These are phyloP conservation scores for Urocyon cinereoargenteus DNA, from an alignment of 2,797 vertebrate species.

Conservation along the genomic window DNA sequence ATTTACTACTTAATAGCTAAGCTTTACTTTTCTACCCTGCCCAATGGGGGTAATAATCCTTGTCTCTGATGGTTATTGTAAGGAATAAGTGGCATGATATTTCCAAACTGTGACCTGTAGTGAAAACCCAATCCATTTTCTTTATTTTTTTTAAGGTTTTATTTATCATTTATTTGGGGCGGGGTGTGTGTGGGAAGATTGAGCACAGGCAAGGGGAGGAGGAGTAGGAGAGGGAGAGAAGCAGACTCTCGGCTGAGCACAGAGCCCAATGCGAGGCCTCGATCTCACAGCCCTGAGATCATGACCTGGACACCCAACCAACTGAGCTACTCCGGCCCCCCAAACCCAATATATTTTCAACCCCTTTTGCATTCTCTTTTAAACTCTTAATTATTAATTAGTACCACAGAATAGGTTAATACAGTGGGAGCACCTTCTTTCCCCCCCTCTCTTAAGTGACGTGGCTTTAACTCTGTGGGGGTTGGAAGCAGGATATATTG, in stretches of 20 bases:
- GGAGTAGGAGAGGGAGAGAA: neutral
- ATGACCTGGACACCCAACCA: neutral
- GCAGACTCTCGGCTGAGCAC: neutral
- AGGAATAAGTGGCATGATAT: neutral
- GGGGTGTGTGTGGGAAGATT: neutral
- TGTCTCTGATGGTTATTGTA: neutral
- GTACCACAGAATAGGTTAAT: neutral
- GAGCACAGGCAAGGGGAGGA: neutral
- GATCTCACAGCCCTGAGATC: neutral
- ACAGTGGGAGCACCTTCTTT: neutral
- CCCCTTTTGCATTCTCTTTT: neutral
- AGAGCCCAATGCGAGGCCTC: neutral
- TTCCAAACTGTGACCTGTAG: neutral
- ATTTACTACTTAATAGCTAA: neutral
- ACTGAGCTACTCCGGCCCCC: neutral
- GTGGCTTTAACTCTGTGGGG: neutral
- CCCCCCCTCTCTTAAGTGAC: neutral
- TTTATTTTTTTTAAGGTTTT: neutral
- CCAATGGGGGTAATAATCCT: neutral
- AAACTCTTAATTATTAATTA: neutral
- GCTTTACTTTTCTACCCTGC: neutral
- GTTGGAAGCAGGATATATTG: neutral
- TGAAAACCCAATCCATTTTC: neutral
- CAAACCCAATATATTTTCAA: neutral
- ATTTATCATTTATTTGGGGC: neutral